Evolutionary conservation across 1,140 invertebrate species (phyloP), one percentile per base, ranked within the genome.

Genomic region (Atta cephalotes): DNA sequence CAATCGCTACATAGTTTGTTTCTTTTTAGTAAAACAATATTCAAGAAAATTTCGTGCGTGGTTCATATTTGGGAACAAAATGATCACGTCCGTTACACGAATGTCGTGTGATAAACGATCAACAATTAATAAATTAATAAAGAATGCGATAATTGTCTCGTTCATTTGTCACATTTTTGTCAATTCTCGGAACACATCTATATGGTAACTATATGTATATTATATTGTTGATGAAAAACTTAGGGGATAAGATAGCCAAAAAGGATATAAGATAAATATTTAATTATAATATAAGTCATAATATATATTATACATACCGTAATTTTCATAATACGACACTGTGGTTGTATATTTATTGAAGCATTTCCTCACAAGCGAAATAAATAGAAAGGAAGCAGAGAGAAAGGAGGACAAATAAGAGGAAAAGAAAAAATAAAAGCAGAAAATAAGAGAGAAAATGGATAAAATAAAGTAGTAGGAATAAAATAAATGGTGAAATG

Each of bases 321-420:
- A 70, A 84, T 31, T 66, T 79, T 60, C 28, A 25, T 62, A 82
- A 72, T 71, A 62, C 7, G 18, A 82, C 60, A 84, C 25, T 60
- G 25, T 74, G 80, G 70, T 84, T 84, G 70, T 84, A 82, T 82
- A 76, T 84, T 84, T 84, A 84, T 84, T 76, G n/a, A 84, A 74
- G 18, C 18, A 84, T 84, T 84, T 84, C 53, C 56, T 76, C 28
- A 21, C 45, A 62, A 35, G 14, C 4, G 4, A 72, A 62, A 4
- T 72, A 60, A 72, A 60, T 82, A 49, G 4, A 62, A 21, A 85
- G 31, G 0, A 35, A n/a, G 35, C 2, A 49, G 7, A 76, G 39
- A 31, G 25, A 65, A 45, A 3, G 10, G 56, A 60, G 12, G 3
- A 74, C 0, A 31, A 60, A 35, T 63, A 16, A 45, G 28, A 14